Evolutionary conservation across 2,888 invertebrate species (phyloP), one percentile per base, ranked within the genome.

Genomic region (Conchocele bisecta): DNA sequence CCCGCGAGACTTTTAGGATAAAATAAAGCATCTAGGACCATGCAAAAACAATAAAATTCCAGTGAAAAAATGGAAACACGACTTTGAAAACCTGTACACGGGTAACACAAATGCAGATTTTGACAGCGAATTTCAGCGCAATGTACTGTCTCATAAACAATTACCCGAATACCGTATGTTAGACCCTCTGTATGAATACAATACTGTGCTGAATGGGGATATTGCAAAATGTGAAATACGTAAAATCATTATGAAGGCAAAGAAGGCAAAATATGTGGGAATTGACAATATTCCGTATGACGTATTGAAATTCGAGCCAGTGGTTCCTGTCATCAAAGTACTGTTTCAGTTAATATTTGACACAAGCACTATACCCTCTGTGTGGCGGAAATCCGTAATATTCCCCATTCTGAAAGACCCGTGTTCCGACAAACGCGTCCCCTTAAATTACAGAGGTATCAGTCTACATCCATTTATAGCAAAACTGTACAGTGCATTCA

Each of bases 371-470:
- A 61, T 56, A 17, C 60, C 61, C 20, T 42, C 35, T 28, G 17
- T 48, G 13, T 68, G 61, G 61, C 3, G 60, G 20, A 44, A 44
- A 37, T 6, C 56, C 13, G 58, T 72, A 33, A 72, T 63, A 17
- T 67, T 22, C 26, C 63, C 61, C 2, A 61, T 57, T 15, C 26
- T 48, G 0, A 53, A 64, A n/a, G 59, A 65, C 24, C 9, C 11
- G 5, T 13, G 1, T 2, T 7, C 53, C 24, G 59, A 64, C 20
- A 28, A 26, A 44, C 44, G 59, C 5, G 17, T 54, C 37, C 41
- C 54, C 11, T 42, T 59, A 46, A 70, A 51, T n/a, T 64, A 70
- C 29, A 54, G 60, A 33, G 64, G 73, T 13, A 51, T 68, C 15
- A 73, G 59, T n/a, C 48, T 73, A n/a, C 39, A 60, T 9, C 65